Percentiles rank a stretch among this genome's conserved stretches.
Conservation (phyloP, 2,888 invertebrate species). For the Acanthosepion esculentum region DNA sequence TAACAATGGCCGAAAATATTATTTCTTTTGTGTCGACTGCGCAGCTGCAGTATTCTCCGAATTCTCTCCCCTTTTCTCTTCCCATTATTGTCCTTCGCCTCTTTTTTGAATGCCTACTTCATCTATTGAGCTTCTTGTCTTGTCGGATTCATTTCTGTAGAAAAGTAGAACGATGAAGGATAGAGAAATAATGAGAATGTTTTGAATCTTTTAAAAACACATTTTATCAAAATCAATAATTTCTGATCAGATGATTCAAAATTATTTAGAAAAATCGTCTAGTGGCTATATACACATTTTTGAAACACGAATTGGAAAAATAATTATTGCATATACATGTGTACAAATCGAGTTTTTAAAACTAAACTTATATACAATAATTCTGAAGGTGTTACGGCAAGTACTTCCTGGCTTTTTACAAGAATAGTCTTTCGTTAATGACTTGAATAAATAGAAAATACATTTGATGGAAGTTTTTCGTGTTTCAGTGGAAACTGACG, state of each 20-base stretch:
- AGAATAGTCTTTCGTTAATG: too few species aligned
- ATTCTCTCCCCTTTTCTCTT: neutral
- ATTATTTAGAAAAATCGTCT: neutral
- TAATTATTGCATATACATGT: neutral
- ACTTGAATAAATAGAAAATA: too few species aligned
- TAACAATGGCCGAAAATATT: neutral
- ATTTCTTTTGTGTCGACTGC: slow-evolving; percentile 18
- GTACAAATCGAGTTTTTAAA: too few species aligned
- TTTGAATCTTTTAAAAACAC: neutral
- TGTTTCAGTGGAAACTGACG: too few species aligned
- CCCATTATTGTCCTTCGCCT: neutral
- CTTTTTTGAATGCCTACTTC: slow-evolving; percentile 11
- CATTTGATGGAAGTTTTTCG: too few species aligned
- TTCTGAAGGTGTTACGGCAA: too few species aligned
- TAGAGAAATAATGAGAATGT: neutral
- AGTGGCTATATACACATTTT: neutral
- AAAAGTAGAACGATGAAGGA: neutral
- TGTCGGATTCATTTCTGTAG: neutral
- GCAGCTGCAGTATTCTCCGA: neutral
- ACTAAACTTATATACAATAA: too few species aligned
- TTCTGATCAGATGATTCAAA: slow-evolving; percentile 13
- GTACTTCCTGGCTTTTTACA: too few species aligned
- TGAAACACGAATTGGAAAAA: neutral
- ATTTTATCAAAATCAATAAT: neutral
- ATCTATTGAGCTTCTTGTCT: neutral